Evolutionary conservation across 2,113 vertebrate species (phyloP), one percentile per base, ranked within the genome.

Genomic region (Aptenodytes forsteri): DNA sequence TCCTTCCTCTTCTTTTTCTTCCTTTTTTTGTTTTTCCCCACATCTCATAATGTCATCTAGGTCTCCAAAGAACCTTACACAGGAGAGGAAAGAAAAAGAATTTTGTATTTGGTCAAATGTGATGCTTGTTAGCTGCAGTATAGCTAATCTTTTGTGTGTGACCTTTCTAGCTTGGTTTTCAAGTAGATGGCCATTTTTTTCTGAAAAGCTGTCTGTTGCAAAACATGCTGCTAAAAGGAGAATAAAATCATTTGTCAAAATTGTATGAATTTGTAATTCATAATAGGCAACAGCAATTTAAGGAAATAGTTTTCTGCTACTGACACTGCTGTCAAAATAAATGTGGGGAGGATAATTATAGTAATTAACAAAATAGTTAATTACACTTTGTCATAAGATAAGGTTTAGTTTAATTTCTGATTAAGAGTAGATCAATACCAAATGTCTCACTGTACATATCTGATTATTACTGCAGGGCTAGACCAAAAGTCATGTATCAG

Each of bases 281-380:
- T 97, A 97, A 98, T 95, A 97, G 55, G 87, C 93, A 98, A 96
- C 84, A 97, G 97, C 93, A 98, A 98, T 97, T 97, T 94, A 94
- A 97, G 87, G 94, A 98, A 97, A 96, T 96, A 97, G 91, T 97
- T 98, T 98, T 97, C 92, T 93, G 94, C 95, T 95, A 72, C 92
- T 97, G 97, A 97, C 96, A 93, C 47, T 91, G 79, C 94, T 98
- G 92, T 98, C 93, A 98, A 98, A 98, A 98, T 98, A 98, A 97
- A 98, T 91, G 69, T 97, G 71, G 71, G 95, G 54, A 94, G 87
- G 91, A 96, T 98, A 97, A 98, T 98, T 97, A 98, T 77, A 97
- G 97, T 96, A 98, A 98, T 98, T 98, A 98, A 98, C 93, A 96
- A 98, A 98, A 97, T 81, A 96, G 92, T 97, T 98, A 94, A 97